Evolutionary conservation across 2,888 invertebrate species (phyloP), one percentile per base, ranked within the genome.

Genomic region (Pherbina coryleti): DNA sequence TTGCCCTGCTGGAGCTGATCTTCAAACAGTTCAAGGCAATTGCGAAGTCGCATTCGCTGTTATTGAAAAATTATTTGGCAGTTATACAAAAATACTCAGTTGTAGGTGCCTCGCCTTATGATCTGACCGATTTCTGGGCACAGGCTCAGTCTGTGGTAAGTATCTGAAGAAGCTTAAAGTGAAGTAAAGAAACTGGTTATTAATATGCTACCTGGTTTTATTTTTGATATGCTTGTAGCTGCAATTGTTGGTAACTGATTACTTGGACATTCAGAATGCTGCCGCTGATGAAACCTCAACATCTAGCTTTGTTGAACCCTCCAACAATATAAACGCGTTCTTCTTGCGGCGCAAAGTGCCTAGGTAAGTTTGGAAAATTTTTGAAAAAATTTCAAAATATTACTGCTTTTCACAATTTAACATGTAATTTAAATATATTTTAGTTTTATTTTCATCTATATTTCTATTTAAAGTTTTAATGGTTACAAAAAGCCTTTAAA

Each of bases 111-210:
- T 85, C 85, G 49, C 84, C 86, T 4, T 95, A 95, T 86, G 93
- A 93, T 85, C 92, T 94, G 86, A 92, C 93, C 55, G 95, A 96
- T 87, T 96, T 96, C 82, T 98, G 97, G 97, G 93, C 94, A 60
- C 95, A 96, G 84, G 95, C 97, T 53, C 97, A 98, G 89, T 93
- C 94, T 87, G 96, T 96, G 85, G 96, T 97, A 90, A 91, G 93
- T 91, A 67, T n/a, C 34, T 28, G 17, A 53, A 2, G 28, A 5
- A 62, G n/a, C 34, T 53, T 19, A 9, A 31, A 14, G 5, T 67
- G 17, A 8, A 9, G 37, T 22, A 31, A n/a, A 14, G n/a, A n/a
- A n/a, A n/a, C n/a, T n/a, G n/a, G n/a, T n/a, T n/a, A n/a, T n/a
- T n/a, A n/a, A n/a, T 9, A 64, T 64, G 17, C 17, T 44, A 22